Evolutionary conservation across 2,888 invertebrate species (phyloP).

Genomic region (Julus scandinavius): DNA sequence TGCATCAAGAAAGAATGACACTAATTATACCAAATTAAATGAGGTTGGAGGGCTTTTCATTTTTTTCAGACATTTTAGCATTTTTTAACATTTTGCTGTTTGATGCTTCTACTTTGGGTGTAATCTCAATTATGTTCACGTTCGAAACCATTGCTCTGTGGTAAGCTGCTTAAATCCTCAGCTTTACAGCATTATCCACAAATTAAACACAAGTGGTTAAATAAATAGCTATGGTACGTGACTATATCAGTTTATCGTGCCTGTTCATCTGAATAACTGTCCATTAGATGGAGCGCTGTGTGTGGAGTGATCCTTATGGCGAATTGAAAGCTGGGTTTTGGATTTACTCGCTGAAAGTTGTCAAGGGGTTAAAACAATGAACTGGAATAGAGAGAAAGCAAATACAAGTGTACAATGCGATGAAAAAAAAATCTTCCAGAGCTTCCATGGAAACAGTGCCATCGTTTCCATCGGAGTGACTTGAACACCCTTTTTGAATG

Average conservation of each 20-base stretch:
- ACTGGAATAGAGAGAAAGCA: neutral
- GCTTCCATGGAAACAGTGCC: slow-evolving; percentile 14
- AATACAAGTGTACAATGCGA: neutral
- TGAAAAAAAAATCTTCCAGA: neutral
- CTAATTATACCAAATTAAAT: too few species aligned
- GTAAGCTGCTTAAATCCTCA: neutral
- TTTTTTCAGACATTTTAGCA: too few species aligned
- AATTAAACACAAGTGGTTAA: neutral
- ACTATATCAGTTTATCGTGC: neutral
- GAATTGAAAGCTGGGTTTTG: too few species aligned
- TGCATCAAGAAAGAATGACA: too few species aligned
- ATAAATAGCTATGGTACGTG: neutral
- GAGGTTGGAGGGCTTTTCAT: too few species aligned
- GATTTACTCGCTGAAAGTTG: neutral
- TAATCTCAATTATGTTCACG: too few species aligned
- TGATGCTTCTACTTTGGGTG: too few species aligned
- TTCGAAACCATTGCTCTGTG: too few species aligned
- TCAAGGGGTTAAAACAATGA: too few species aligned
- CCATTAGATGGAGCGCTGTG: neutral
- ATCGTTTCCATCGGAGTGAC: neutral
- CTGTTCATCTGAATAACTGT: neutral
- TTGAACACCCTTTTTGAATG: neutral
- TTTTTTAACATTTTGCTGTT: too few species aligned
- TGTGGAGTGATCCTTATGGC: neutral
- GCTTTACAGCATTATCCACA: neutral